Conservation (phyloP, 2,797 vertebrate genomes). For the Malacoraja senta region DNA sequence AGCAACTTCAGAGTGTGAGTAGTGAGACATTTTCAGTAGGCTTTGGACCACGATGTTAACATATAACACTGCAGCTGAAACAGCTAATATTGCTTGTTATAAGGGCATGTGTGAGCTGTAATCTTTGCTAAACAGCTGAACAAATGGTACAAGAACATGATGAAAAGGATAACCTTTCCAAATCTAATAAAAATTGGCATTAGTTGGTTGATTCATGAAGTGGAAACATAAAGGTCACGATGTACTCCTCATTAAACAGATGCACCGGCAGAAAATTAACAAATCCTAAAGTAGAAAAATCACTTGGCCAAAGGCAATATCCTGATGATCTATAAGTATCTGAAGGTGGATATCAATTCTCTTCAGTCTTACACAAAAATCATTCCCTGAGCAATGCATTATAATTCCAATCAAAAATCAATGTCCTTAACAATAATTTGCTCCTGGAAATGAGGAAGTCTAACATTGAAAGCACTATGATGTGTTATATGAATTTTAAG, state of each 20-base stretch:
- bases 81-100: neutral
- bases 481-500: neutral
- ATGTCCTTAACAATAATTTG: neutral
- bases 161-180: conserved; percentile 30
- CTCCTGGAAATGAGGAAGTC: neutral
- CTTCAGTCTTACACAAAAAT: neutral
- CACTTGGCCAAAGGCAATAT: neutral
- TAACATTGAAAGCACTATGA: neutral
- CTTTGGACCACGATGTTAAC: neutral
- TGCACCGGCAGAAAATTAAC: neutral
- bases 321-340: neutral
- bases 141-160: neutral
- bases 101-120: neutral
- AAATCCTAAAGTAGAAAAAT: neutral
- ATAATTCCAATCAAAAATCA: neutral
- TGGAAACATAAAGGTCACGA: conserved; percentile 1
- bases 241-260: conserved; percentile 4
- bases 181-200: neutral
- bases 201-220: neutral
- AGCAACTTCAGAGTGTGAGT: no score
- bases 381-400: neutral
- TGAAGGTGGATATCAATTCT: no score
- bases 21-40: no score
- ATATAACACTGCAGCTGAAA: neutral
- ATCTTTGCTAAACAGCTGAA: neutral